phyloP scores from a whole-genome alignment of 2,888 invertebrate species.

The Caenorhabditis sinica region DNA sequence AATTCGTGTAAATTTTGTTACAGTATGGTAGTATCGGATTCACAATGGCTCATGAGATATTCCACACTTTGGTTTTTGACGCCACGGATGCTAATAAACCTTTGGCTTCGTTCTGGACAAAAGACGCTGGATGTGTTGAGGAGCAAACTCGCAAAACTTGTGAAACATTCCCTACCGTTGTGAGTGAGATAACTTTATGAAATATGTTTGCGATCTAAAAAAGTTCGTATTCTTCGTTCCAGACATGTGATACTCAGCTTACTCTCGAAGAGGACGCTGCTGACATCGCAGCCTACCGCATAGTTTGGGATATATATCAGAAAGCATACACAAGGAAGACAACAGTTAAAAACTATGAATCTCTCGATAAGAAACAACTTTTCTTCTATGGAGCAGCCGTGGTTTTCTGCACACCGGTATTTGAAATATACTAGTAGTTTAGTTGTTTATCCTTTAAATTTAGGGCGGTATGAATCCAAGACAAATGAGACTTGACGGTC shows the following conservation, averaged over 20 bases:
- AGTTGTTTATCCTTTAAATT: not conserved
- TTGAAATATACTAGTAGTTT: no score
- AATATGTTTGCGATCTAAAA: not conserved
- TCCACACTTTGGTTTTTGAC: slow-evolving; percentile 49
- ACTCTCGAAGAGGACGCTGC: slow-evolving; percentile 60
- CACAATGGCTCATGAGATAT: slow-evolving; percentile 43
- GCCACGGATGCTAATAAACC: not conserved
- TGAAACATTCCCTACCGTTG: slow-evolving; percentile 34
- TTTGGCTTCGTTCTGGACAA: slow-evolving; percentile 38
- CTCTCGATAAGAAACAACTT: slow-evolving; percentile 34
- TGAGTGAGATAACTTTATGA: not conserved
- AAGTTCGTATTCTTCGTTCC: not conserved
- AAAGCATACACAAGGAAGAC: slow-evolving; percentile 28
- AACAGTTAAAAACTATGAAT: slow-evolving; percentile 20
- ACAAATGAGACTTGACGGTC: not conserved
- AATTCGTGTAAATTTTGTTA: not conserved
- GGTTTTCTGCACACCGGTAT: slow-evolving; percentile 38
- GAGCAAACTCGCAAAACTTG: slow-evolving; percentile 50
- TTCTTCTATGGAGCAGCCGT: slow-evolving; percentile 62
- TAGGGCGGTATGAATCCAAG: slow-evolving; percentile 18
- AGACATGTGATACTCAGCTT: not conserved
- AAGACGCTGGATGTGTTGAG: slow-evolving; percentile 28
- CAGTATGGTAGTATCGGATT: slow-evolving; percentile 51
- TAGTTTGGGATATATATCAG: slow-evolving; percentile 23
- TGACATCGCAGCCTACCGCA: slow-evolving; percentile 38